Percentiles rank a stretch among this genome's conserved stretches.
Conservation (phyloP, 1,140 invertebrate genomes). For the Caenorhabditis latens region DNA sequence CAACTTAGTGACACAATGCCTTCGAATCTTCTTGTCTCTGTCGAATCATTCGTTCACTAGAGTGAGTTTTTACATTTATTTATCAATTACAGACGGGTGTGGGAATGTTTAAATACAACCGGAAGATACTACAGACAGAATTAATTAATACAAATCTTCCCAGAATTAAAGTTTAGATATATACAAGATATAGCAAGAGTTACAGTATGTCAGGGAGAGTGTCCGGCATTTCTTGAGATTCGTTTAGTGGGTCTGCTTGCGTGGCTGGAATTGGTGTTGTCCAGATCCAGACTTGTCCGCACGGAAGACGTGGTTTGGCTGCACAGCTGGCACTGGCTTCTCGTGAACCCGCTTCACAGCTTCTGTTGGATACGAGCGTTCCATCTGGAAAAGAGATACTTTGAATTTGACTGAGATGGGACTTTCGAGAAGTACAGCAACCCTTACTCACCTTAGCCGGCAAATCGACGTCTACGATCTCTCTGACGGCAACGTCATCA, state of each 20-base stretch:
- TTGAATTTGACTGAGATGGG: not conserved
- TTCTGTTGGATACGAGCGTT: conserved; percentile 50
- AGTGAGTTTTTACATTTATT: conserved; percentile 20
- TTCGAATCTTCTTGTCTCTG: conserved; percentile 12
- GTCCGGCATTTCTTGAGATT: not conserved
- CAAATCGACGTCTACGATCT: conserved; percentile 42
- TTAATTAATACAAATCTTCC: not conserved
- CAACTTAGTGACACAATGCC: conserved; percentile 2
- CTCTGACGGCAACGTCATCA: not conserved
- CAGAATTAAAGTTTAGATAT: not conserved
- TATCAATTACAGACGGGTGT: no score
- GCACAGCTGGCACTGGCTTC: conserved; percentile 50
- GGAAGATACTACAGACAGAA: not conserved
- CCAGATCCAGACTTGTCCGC: conserved; percentile 14
- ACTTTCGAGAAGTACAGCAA: not conserved
- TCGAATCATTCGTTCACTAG: conserved; percentile 34
- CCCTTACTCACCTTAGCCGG: conserved; percentile 49
- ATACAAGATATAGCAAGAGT: not conserved
- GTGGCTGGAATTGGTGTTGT: conserved; percentile 55
- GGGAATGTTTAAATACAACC: conserved; percentile 49
- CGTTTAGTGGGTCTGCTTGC: conserved; percentile 36
- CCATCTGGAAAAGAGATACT: conserved; percentile 51
- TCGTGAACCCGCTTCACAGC: conserved; percentile 53
- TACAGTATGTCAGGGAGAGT: not conserved
- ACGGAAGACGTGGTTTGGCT: conserved; percentile 43